These are phyloP conservation scores for Podarcis raffonei DNA, from an alignment of 2,113 vertebrate genomes.

Conservation along the genomic window DNA sequence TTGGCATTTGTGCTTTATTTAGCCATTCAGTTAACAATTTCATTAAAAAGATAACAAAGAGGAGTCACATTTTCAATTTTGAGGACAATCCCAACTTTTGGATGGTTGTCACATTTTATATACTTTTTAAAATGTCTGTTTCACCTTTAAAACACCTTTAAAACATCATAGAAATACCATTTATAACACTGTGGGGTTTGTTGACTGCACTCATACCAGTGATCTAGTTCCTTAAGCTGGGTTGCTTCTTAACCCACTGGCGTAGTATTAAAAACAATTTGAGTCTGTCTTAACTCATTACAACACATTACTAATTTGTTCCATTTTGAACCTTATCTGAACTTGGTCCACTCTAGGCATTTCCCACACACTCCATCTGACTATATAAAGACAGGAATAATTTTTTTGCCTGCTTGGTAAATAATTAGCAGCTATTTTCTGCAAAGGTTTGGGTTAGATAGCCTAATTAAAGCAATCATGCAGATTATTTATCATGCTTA, in stretches of 20 bases:
- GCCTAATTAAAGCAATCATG: slow-evolving; percentile 3
- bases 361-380: neutral
- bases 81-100: neutral
- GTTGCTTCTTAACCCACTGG: neutral
- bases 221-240: neutral
- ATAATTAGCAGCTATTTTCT: slow-evolving; percentile 7
- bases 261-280: neutral
- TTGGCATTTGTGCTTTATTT: no score
- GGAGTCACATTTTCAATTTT: neutral
- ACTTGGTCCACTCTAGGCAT: neutral
- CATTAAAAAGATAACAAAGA: neutral
- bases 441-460: slow-evolving; percentile 29
- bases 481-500: slow-evolving; percentile 10
- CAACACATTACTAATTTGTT: neutral
- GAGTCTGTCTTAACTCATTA: neutral
- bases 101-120: neutral
- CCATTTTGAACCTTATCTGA: neutral
- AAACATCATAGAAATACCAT: neutral
- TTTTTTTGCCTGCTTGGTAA: neutral
- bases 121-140: neutral
- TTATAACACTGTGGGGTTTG: neutral
- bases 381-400: neutral
- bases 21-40: neutral
- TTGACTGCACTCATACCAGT: no score
- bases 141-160: neutral